These are phyloP conservation scores for Neogobius melanostomus DNA, from an alignment of 2,113 vertebrate species.

Conservation along the genomic window DNA sequence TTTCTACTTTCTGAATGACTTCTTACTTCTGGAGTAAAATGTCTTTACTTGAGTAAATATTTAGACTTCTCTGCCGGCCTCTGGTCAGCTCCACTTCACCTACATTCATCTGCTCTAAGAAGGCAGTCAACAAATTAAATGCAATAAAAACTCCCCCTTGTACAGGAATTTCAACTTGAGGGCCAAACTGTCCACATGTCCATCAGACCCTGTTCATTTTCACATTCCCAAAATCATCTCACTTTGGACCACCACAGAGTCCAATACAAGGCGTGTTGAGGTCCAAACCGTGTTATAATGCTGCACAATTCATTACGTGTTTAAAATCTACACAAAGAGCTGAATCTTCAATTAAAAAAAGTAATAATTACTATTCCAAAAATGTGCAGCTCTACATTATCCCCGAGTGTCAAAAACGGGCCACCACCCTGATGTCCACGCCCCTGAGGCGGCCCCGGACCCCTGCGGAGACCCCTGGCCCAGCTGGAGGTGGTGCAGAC, in stretches of 20 bases:
- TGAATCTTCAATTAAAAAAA: too few species aligned
- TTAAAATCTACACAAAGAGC: too few species aligned
- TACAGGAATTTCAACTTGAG: background rate
- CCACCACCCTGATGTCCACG: conserved; percentile 60
- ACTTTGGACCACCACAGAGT: conserved; percentile 6
- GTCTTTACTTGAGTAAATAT: too few species aligned
- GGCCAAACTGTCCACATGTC: background rate
- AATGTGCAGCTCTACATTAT: background rate
- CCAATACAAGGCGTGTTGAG: background rate
- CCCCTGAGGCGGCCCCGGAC: conserved; percentile 39
- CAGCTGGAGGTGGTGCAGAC: conserved; percentile 82
- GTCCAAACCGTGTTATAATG: background rate
- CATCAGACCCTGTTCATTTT: background rate
- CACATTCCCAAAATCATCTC: background rate
- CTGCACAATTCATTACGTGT: too few species aligned
- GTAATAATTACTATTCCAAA: too few species aligned
- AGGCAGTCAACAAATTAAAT: conserved; percentile 14
- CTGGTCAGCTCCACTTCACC: background rate
- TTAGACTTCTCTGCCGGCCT: too few species aligned
- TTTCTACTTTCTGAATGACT: too few species aligned
- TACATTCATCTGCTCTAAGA: conserved; percentile 11
- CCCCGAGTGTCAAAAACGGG: conserved; percentile 59
- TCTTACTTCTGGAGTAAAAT: too few species aligned
- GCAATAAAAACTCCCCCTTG: background rate
- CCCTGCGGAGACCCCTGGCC: conserved; percentile 47